Base-by-base conservation (phyloP, 2,888 invertebrate species). In the Periphyllus acericola region DNA sequence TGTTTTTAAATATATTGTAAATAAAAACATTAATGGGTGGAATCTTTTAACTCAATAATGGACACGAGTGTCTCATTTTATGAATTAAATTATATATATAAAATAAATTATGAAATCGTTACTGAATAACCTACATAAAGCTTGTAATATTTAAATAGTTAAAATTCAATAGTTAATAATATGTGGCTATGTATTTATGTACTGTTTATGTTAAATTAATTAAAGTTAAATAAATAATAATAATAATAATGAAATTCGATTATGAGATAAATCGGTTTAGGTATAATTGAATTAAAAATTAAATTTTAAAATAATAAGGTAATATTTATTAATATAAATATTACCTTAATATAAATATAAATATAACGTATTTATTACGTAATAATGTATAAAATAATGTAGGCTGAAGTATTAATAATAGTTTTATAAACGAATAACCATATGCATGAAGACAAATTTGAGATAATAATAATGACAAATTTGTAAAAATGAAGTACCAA, bases 1-100 rank as follows among this genome's bases (percentile, higher is more conserved):
- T 76, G 76, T 76, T 76, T 84, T 76, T 40, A 74, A 74, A 83
- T 71, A 83, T 29, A 55, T 74, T 55, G 74, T 74, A 83, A 55
- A 83, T 83, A 83, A 82, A 82, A 52, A 46, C 34, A 71, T 71
- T 82, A 82, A 82, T 71, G 46, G 52, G 29, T 72, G 52, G 32
- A 71, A 71, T 46, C 25, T 71, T 71, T 52, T 71, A 8, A 83
- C 32, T 83, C n/a, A 19, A 46, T 83, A 83, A 83, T 83, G 72
- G 83, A 83, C 34, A 72, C 19, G 55, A 72, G 34, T 80, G 34
- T 60, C n/a, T 80, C 34, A n/a, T 60, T 46, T 29, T 46, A 19
- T 46, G n/a, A 17, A 46, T 60, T 60, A 19, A 60, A 21, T 25
- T 60, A 21, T 25, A 60, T 60, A 6, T n/a, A 21, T 60, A 60